These are phyloP conservation scores for Alouatta palliata DNA, from an alignment of 2,113 vertebrate species.

Conservation along the genomic window DNA sequence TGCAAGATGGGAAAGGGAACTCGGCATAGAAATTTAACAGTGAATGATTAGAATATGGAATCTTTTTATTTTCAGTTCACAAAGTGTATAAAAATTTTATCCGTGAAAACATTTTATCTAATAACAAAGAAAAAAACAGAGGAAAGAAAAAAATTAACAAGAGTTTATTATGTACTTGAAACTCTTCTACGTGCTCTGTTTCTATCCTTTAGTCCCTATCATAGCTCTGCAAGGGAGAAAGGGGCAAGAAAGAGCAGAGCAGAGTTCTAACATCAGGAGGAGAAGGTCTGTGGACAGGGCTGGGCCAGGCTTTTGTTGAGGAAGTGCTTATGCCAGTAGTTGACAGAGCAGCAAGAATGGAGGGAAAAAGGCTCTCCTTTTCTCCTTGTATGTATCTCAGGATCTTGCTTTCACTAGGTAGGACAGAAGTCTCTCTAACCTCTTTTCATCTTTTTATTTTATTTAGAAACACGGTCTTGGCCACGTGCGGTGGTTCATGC, in stretches of 20 bases:
- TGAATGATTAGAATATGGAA: not conserved
- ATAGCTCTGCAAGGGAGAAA: not conserved
- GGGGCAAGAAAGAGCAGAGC: not conserved
- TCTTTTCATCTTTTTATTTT: not conserved
- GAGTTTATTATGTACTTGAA: not conserved
- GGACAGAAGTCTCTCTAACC: not conserved
- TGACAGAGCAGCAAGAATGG: not conserved
- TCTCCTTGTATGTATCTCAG: not conserved
- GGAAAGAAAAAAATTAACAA: not conserved
- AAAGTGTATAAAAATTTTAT: not conserved
- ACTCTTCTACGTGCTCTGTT: not conserved
- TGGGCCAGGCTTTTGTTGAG: not conserved
- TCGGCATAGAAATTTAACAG: not conserved
- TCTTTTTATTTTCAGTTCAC: not conserved
- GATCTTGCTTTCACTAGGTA: not conserved
- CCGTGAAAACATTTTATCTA: not conserved
- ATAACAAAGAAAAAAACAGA: not conserved
- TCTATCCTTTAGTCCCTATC: not conserved
- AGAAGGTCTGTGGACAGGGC: not conserved
- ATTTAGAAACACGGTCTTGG: too few relatives aligned
- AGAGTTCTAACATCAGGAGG: not conserved
- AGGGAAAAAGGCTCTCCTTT: not conserved
- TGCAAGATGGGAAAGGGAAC: too few relatives aligned
- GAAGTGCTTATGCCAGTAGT: not conserved
- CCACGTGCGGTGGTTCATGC: too few relatives aligned